Conservation (phyloP, 2,797 vertebrate species). For the Gymnoscopelus microlampas region DNA sequence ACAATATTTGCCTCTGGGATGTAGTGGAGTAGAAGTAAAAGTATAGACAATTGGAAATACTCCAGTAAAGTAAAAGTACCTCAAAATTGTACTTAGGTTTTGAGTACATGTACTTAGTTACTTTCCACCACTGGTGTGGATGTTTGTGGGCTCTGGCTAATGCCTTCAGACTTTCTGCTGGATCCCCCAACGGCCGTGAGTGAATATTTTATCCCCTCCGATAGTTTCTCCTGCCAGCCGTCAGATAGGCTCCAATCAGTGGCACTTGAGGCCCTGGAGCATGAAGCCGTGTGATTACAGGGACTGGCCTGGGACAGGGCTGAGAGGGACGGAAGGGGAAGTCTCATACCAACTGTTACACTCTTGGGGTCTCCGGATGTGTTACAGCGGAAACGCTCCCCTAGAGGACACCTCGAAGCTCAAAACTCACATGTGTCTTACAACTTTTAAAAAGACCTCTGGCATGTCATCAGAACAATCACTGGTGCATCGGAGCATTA, state of each 20-base stretch:
- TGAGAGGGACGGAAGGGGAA: constrained; percentile 34
- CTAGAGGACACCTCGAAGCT: constrained; percentile 18
- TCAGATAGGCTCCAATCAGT: constrained; percentile 81
- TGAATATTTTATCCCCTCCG: constrained; percentile 79
- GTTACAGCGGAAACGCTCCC: constrained; percentile 32
- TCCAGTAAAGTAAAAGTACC: too few relatives aligned
- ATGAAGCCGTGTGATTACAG: constrained; percentile 78
- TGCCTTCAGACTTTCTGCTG: constrained; percentile 74
- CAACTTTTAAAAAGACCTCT: constrained; percentile 26
- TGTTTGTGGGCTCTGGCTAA: constrained; percentile 74
- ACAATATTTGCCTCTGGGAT: too few relatives aligned
- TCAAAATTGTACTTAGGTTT: too few relatives aligned
- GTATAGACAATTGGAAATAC: too few relatives aligned
- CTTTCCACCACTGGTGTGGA: too few relatives aligned
- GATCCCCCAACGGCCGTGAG: constrained; percentile 76
- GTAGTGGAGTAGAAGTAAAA: too few relatives aligned
- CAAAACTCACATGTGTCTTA: constrained; percentile 30
- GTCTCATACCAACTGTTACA: constrained; percentile 67
- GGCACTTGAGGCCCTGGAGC: constrained; percentile 64
- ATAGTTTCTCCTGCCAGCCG: constrained; percentile 78
- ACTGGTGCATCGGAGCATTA: constrained; percentile 52
- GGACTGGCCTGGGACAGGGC: constrained; percentile 13
- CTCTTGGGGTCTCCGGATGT: constrained; percentile 70
- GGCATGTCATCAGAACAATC: constrained; percentile 48
- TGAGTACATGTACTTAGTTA: too few relatives aligned